Evolutionary conservation across 2,888 invertebrate genomes (phyloP), one percentile per base, ranked within the genome.

Genomic region (Lottia gigantea): DNA sequence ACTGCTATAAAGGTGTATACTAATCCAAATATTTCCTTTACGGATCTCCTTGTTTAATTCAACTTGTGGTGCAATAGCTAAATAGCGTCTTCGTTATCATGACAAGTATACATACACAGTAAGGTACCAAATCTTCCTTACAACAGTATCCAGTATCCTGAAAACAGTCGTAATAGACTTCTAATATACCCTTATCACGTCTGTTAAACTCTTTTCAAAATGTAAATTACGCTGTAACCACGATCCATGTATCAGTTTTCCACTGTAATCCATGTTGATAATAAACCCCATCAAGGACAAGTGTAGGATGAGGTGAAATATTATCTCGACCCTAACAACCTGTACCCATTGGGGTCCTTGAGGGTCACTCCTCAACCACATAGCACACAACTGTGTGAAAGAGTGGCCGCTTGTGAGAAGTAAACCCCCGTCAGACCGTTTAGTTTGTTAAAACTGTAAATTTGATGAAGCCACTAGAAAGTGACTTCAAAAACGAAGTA

Each of bases 281-380:
- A 23, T 8, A 55, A 55, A 55, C 55, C 55, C 55, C 55, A 23
- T 55, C 55, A 55, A 55, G 55, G 19, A 55, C 55, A 55, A 19
- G 19, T 55, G 55, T 19, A 55, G 55, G 11, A 55, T 55, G 55
- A 55, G 55, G 19, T 55, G 14, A 23, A 55, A 19, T 40, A 55
- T 23, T 55, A 55, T 23, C 55, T 55, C 55, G 19, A 55, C 55
- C 19, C 55, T 55, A 23, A 55, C 55, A 55, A 55, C 55, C 23
- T 23, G 55, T 55, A 55, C 55, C 19, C 11, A 23, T 23, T 55
- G 55, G 55, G 55, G 55, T 55, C 8, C 55, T 55, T 8, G 55
- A 55, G 14, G 55, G 19, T 55, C 55, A 55, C 55, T 11, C 55
- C 23, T 2, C 2, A 23, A 23, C 55, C 55, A 23, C 14, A 55